Evolutionary conservation across 2,888 invertebrate genomes (phyloP).

Genomic region (Cylindroiulus punctatus): DNA sequence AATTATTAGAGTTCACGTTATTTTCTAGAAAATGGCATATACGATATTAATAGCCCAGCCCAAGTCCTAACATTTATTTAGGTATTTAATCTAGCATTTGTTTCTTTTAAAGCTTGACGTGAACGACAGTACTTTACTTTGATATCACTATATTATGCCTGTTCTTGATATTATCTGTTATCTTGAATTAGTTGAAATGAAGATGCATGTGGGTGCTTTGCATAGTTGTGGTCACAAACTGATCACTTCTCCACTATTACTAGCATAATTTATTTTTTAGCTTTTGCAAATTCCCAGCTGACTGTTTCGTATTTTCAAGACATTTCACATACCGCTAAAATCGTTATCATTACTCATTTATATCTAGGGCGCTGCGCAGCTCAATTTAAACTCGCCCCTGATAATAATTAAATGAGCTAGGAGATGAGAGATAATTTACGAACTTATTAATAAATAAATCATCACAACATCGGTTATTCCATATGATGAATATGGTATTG

Average conservation of each 20-base stretch:
- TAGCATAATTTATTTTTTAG: slow-evolving; percentile 4
- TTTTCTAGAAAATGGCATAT: too few species aligned
- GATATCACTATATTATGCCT: not conserved
- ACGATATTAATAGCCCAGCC: too few species aligned
- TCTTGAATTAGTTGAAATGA: slow-evolving; percentile 18
- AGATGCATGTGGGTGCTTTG: not conserved
- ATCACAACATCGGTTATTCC: not conserved
- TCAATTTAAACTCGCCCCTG: not conserved
- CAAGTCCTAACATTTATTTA: too few species aligned
- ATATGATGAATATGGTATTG: not conserved
- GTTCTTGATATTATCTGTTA: not conserved
- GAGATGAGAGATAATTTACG: not conserved
- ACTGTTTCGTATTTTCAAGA: not conserved
- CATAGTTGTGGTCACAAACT: not conserved
- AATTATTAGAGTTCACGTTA: too few species aligned
- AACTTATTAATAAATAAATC: not conserved
- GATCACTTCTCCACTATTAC: not conserved
- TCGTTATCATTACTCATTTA: slow-evolving; percentile 14
- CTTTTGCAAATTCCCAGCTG: not conserved
- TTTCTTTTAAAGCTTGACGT: too few species aligned
- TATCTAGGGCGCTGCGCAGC: not conserved
- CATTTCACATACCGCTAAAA: not conserved
- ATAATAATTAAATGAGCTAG: not conserved
- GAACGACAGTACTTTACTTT: too few species aligned
- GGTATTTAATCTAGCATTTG: too few species aligned